Evolutionary conservation across 2,113 vertebrate genomes (phyloP).

Genomic region (Psilopogon haemacephalus): DNA sequence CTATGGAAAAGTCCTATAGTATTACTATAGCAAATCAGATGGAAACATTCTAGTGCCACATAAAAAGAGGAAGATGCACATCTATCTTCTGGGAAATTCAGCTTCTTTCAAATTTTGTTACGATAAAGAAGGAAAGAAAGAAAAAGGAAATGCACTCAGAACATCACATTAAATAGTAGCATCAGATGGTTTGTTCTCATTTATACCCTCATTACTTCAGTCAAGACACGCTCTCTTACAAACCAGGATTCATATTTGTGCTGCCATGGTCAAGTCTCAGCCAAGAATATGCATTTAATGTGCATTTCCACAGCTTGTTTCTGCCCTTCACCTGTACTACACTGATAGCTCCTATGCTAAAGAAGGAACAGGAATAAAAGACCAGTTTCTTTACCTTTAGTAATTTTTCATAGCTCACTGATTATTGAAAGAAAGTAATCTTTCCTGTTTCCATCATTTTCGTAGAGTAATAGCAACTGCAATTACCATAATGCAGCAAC

Average conservation of each 20-base stretch:
- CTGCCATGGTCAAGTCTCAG: background rate
- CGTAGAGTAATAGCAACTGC: background rate
- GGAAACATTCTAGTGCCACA: background rate
- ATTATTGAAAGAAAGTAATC: background rate
- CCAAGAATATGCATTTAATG: background rate
- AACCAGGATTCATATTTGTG: background rate
- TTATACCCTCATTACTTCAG: background rate
- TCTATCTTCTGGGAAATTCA: background rate
- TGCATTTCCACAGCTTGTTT: background rate
- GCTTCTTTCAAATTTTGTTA: background rate
- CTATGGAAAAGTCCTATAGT: background rate
- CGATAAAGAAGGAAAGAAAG: background rate
- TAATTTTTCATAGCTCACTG: background rate
- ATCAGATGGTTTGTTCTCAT: background rate
- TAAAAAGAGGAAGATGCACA: background rate
- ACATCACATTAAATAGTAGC: background rate
- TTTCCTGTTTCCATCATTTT: background rate
- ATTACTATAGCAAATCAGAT: background rate
- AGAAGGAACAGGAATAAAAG: background rate
- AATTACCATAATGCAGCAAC: background rate
- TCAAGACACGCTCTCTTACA: background rate
- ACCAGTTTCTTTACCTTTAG: background rate
- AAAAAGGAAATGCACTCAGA: background rate
- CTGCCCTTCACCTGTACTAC: background rate
- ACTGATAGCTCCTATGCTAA: background rate